Evolutionary conservation across 2,888 invertebrate genomes (phyloP).

Genomic region (Chymomyza fuscimana): DNA sequence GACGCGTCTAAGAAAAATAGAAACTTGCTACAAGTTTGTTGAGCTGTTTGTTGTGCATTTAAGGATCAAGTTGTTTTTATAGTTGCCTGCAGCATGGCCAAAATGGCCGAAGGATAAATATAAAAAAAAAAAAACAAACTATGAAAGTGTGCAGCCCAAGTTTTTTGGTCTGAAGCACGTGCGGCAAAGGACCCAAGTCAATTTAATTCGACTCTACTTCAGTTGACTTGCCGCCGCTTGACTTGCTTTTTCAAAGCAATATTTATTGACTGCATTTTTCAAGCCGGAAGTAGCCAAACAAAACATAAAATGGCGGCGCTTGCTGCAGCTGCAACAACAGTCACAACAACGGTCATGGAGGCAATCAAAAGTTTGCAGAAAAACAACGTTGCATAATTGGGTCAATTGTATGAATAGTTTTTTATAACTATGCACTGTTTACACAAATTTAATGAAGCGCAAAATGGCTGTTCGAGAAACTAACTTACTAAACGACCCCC

Average conservation of each 20-base stretch:
- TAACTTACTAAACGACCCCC: not conserved
- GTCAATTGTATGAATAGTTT: slow-evolving; percentile 16
- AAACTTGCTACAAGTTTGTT: not conserved
- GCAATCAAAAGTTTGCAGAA: slow-evolving; percentile 20
- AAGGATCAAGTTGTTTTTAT: not conserved
- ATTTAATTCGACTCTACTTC: not conserved
- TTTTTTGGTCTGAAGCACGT: not conserved
- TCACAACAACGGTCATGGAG: not conserved
- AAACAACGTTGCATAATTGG: slow-evolving; percentile 59
- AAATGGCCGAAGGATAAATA: not conserved
- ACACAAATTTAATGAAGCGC: slow-evolving; percentile 61
- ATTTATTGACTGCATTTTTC: slow-evolving; percentile 62
- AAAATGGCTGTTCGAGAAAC: slow-evolving; percentile 40
- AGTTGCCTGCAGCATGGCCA: not conserved
- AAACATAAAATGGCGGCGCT: slow-evolving; percentile 6
- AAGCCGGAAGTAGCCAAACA: slow-evolving; percentile 35
- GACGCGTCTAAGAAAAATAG: not conserved
- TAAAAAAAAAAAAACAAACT: not conserved
- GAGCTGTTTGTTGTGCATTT: not conserved
- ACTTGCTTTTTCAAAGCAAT: slow-evolving; percentile 20
- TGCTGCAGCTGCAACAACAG: slow-evolving; percentile 34
- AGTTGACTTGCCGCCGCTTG: slow-evolving; percentile 1
- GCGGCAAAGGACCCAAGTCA: not conserved
- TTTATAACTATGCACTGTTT: not conserved
- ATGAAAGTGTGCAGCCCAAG: not conserved